Evolutionary conservation across 2,113 vertebrate species (phyloP), one percentile per base, ranked within the genome.

Genomic region (Brachypteracias leptosomus): DNA sequence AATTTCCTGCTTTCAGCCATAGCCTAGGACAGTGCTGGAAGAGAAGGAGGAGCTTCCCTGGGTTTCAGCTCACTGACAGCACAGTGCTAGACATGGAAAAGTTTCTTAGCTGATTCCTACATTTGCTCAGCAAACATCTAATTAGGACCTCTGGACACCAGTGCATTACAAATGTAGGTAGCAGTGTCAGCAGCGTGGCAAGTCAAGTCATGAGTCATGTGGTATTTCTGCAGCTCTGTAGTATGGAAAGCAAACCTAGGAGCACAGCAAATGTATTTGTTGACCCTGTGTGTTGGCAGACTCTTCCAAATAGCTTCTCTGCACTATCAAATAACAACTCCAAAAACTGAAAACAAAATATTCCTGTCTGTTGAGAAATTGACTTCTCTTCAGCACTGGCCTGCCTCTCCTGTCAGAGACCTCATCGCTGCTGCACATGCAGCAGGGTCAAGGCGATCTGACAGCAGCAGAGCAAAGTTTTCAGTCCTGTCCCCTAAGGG

Each of bases 121-220:
- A 18, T 57, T 80, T 80, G 28, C 44, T 77, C 78, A 82, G 44
- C 36, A 55, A 77, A n/a, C 22, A 26, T 36, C 63, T 78, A 17
- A 31, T 38, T 26, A 61, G 66, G n/a, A n/a, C 16, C 7, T 2
- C 54, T 66, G 71, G 62, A 9, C 66, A 49, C 22, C 19, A 54
- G 40, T 31, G 29, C 51, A 9, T 61, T 49, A 19, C 22, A 66
- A 33, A 29, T 6, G 29, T 3, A 57, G 57, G 57, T 1, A 47
- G 38, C 63, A 57, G 20, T 15, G n/a, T 31, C 78, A 40, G 67
- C 35, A 61, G 76, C 19, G 15, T 2, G 26, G 33, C n/a, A 51
- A 66, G 3, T 8, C n/a, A 51, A 66, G 3, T 8, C 1, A 1
- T 42, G 58, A 65, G 46, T 46, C 46, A 21, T 0, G 0, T 3